A percentile compares a stretch with the other conserved stretches of the same genome.
phyloP scores from a whole-genome alignment of 2,113 vertebrate species.

The Piaya cayana region DNA sequence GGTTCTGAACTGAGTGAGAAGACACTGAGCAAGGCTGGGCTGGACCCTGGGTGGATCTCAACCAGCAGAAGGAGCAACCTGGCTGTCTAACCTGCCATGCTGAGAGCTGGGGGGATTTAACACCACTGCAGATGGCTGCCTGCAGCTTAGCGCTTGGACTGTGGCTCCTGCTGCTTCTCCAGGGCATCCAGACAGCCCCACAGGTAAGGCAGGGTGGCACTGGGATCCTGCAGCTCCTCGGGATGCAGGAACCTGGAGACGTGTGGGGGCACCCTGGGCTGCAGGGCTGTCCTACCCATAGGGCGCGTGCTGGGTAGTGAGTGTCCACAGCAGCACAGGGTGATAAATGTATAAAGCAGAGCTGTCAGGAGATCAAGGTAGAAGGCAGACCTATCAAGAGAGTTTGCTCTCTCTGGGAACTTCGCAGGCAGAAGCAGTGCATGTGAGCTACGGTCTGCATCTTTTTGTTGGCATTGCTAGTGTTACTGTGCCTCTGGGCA shows the following conservation, averaged over 20 bases:
- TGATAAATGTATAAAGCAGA: neutral
- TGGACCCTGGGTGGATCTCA: neutral
- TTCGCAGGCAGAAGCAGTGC: neutral
- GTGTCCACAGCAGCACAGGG: neutral
- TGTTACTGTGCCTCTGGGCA: neutral
- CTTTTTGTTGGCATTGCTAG: neutral
- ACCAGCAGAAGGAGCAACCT: neutral
- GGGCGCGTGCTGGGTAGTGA: neutral
- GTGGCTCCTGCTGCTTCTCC: constrained; percentile 49
- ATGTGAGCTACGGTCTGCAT: accelerated
- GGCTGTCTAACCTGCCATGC: neutral
- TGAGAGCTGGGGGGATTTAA: neutral
- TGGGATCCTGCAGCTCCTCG: neutral
- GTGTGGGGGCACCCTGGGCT: neutral
- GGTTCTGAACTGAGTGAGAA: neutral
- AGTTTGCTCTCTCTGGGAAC: neutral
- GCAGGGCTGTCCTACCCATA: neutral
- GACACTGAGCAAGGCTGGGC: neutral
- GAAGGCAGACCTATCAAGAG: neutral
- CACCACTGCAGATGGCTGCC: constrained; percentile 22
- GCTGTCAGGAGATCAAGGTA: neutral
- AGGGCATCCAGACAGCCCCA: constrained; percentile 3
- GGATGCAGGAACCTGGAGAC: neutral
- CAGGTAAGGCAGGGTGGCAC: constrained; percentile 61
- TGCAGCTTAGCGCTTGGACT: neutral